phyloP scores from a whole-genome alignment of 2,113 vertebrate species.

The Neotoma lepida region DNA sequence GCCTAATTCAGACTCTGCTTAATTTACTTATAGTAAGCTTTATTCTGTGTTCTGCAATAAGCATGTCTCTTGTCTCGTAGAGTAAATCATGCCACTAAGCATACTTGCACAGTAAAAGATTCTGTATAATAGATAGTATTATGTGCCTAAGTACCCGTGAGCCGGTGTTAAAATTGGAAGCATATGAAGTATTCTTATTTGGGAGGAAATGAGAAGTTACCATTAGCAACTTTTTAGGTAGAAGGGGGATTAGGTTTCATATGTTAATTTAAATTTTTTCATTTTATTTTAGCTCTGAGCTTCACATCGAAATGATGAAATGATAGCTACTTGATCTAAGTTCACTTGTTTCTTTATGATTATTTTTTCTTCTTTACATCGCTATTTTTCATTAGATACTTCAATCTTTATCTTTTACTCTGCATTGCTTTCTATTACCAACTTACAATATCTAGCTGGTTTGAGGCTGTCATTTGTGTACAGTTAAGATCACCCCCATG shows the following conservation, averaged over 20 bases:
- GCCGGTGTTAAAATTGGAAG: conserved; percentile 74
- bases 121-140: conserved; percentile 61
- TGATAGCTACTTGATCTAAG: neutral
- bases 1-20: neutral
- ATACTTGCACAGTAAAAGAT: conserved; percentile 60
- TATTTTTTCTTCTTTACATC: neutral
- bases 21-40: conserved; percentile 41
- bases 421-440: neutral
- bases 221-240: conserved; percentile 53
- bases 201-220: conserved; percentile 50
- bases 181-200: conserved; percentile 53
- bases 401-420: neutral
- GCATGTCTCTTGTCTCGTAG: conserved; percentile 48
- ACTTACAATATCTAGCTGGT: neutral
- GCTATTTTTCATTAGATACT: neutral
- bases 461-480: neutral
- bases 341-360: neutral
- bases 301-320: conserved; percentile 50
- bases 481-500: neutral
- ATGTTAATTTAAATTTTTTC: neutral
- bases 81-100: conserved; percentile 57
- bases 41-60: conserved; percentile 31
- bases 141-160: conserved; percentile 67
- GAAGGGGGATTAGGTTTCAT: conserved; percentile 39
- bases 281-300: neutral